Percentiles rank a stretch among this genome's conserved stretches.
phyloP scores from a whole-genome alignment of 2,113 vertebrate genomes.

The Myotis yumanensis region DNA sequence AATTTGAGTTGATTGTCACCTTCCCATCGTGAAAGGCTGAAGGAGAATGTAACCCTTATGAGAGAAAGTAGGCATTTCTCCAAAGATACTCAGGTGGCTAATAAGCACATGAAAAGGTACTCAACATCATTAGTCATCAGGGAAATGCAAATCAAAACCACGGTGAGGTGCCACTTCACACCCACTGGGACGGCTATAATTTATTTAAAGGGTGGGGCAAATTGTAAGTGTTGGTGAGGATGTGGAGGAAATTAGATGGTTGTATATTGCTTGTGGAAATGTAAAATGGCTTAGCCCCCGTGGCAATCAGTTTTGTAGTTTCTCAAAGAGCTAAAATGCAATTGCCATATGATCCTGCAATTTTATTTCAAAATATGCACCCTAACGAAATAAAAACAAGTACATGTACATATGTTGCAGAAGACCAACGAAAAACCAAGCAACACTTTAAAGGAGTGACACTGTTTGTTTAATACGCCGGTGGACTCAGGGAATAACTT shows the following conservation, averaged over 20 bases:
- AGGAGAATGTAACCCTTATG: not conserved
- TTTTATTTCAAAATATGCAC: not conserved
- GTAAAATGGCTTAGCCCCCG: not conserved
- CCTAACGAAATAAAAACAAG: slow-evolving; percentile 13
- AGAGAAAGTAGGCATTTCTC: not conserved
- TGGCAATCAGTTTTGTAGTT: not conserved
- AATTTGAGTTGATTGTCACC: not conserved
- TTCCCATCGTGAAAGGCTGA: not conserved
- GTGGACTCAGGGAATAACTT: no score
- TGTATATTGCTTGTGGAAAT: not conserved
- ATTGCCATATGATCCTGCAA: not conserved
- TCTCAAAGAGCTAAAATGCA: slow-evolving; percentile 28
- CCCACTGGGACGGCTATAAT: not conserved
- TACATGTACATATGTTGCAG: not conserved
- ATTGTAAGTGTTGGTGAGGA: not conserved
- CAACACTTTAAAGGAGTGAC: no score
- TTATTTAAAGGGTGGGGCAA: not conserved
- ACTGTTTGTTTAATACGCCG: no score
- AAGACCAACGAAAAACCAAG: no score
- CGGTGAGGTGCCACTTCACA: not conserved
- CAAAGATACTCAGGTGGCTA: not conserved
- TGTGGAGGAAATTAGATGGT: not conserved
- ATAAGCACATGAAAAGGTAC: not conserved
- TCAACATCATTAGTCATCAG: not conserved
- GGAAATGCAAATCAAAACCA: slow-evolving; percentile 22